These are phyloP conservation scores for Napeogenes inachia DNA, from an alignment of 2,888 invertebrate species.

Conservation along the genomic window DNA sequence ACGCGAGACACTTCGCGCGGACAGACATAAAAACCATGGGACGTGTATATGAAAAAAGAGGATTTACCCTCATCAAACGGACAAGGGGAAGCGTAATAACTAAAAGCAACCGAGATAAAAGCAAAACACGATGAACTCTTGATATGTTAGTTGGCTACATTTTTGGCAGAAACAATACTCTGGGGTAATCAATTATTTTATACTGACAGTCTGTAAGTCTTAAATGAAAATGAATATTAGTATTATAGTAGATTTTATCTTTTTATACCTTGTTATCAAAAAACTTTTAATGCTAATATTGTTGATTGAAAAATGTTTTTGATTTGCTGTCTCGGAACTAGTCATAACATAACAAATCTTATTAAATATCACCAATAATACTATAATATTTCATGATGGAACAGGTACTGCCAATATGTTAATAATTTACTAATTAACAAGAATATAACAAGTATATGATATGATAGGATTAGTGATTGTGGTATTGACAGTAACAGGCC, in stretches of 20 bases:
- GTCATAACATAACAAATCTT: background rate
- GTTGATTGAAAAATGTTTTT: background rate
- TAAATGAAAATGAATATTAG: slow-evolving; percentile 1
- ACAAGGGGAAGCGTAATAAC: slow-evolving; percentile 62
- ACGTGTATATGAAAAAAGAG: slow-evolving; percentile 64
- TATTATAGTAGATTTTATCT: too few species aligned
- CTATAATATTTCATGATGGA: background rate
- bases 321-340: background rate
- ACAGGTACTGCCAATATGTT: background rate
- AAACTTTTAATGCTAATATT: background rate
- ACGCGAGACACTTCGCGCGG: slow-evolving; percentile 40
- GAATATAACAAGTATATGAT: background rate
- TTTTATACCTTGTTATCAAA: too few species aligned
- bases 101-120: slow-evolving; percentile 55
- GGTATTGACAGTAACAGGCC: background rate
- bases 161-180: slow-evolving; percentile 2
- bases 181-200: slow-evolving; percentile 14
- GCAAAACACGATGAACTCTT: slow-evolving; percentile 43
- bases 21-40: slow-evolving; percentile 44
- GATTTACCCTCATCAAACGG: slow-evolving; percentile 71
- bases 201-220: slow-evolving; percentile 4
- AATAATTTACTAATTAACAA: background rate
- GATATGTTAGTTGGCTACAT: slow-evolving; percentile 29
- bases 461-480: background rate
- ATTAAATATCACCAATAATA: background rate